phyloP scores from a whole-genome alignment of 2,113 vertebrate genomes.

The Pelvicachromis taeniatus region DNA sequence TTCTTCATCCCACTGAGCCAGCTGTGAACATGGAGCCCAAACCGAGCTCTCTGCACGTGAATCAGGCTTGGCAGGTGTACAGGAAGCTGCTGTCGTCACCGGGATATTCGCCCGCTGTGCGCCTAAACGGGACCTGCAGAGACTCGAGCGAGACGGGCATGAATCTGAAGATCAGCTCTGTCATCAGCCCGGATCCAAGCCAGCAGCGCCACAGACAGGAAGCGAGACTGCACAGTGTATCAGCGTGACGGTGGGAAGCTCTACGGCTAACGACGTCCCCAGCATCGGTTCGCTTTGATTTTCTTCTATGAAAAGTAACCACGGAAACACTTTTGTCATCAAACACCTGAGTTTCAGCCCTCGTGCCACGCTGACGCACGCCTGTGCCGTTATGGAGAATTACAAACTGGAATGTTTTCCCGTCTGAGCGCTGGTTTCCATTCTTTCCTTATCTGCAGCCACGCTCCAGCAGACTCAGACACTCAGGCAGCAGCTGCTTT shows the following conservation, averaged over 20 bases:
- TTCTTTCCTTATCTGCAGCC: slow-evolving; percentile 5
- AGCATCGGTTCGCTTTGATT: too few relatives aligned
- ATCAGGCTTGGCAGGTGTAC: too few relatives aligned
- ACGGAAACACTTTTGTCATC: too few relatives aligned
- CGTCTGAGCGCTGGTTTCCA: not conserved
- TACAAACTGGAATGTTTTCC: not conserved
- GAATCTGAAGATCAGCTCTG: not conserved
- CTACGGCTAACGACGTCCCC: too few relatives aligned
- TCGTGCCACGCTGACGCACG: rapidly evolving
- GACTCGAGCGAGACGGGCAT: not conserved
- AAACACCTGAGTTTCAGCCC: not conserved
- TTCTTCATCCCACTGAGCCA: not conserved
- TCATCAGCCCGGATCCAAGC: not conserved
- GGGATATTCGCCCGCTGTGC: not conserved
- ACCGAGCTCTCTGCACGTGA: not conserved
- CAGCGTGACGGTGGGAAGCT: not conserved
- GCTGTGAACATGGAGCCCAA: not conserved
- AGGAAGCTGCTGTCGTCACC: not conserved
- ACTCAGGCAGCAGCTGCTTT: slow-evolving; percentile 7
- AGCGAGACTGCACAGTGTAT: not conserved
- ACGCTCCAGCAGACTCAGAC: not conserved
- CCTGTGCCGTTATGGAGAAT: not conserved
- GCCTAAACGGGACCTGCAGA: too few relatives aligned
- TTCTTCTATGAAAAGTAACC: too few relatives aligned
- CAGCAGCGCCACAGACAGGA: not conserved